Evolutionary conservation across 2,888 invertebrate genomes (phyloP).

Genomic region (Scelioninae gen. 1): DNA sequence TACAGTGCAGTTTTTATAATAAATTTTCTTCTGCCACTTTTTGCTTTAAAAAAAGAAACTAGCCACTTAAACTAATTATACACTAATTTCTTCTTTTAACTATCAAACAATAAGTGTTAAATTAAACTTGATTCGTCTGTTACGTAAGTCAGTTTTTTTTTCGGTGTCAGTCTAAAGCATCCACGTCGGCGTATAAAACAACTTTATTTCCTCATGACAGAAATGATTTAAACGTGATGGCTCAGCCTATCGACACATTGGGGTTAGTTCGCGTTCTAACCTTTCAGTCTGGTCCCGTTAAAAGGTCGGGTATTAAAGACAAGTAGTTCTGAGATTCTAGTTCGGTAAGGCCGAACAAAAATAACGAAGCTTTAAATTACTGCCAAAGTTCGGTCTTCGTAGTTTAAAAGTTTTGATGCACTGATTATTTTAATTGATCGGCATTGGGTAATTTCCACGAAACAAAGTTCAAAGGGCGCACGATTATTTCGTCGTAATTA

Average conservation of each 20-base stretch:
- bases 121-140: slow-evolving; percentile 2
- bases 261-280: slow-evolving; percentile 68
- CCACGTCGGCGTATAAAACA: slow-evolving; percentile 35
- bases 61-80: too few species aligned
- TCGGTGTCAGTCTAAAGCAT: slow-evolving; percentile 18
- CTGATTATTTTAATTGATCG: slow-evolving; percentile 48
- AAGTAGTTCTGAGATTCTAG: slow-evolving; percentile 68
- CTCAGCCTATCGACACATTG: slow-evolving; percentile 64
- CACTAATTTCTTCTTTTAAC: background rate
- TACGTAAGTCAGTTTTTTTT: slow-evolving; percentile 43
- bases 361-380: slow-evolving; percentile 66
- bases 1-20: too few species aligned
- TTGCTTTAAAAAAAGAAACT: too few species aligned
- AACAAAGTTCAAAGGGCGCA: slow-evolving; percentile 31
- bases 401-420: slow-evolving; percentile 32
- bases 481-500: slow-evolving; percentile 41
- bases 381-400: slow-evolving; percentile 60
- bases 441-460: slow-evolving; percentile 21
- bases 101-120: background rate
- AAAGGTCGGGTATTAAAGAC: slow-evolving; percentile 77
- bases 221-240: slow-evolving; percentile 61
- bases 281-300: slow-evolving; percentile 70
- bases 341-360: slow-evolving; percentile 61
- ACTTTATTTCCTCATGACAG: slow-evolving; percentile 61
- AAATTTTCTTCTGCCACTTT: too few species aligned